These are phyloP conservation scores for Hippocampus comes DNA, from an alignment of 2,113 vertebrate species.

Conservation along the genomic window DNA sequence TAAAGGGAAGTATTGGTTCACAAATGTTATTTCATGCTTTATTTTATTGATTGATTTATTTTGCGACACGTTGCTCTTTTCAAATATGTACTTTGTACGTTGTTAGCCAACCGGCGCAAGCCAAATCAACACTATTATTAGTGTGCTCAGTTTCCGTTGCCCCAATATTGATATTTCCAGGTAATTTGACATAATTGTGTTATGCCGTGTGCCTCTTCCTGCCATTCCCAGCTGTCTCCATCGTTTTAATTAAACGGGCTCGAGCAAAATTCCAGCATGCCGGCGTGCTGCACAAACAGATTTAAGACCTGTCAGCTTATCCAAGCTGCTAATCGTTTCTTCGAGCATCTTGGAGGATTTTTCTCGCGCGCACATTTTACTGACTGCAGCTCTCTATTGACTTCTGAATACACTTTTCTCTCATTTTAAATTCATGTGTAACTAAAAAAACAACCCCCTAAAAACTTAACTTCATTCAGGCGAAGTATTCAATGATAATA, in stretches of 20 bases:
- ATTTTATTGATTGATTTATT: too few species aligned
- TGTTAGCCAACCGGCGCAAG: background rate
- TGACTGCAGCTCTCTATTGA: background rate
- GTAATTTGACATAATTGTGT: slow-evolving; percentile 1
- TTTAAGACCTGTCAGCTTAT: slow-evolving; percentile 40
- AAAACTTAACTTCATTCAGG: background rate
- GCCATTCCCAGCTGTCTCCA: slow-evolving; percentile 29
- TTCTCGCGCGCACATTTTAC: background rate
- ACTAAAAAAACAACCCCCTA: background rate
- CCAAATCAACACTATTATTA: background rate
- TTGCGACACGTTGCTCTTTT: too few species aligned
- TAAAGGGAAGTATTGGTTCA: too few species aligned
- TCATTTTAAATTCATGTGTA: background rate
- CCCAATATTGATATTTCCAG: slow-evolving; percentile 4
- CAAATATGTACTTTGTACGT: too few species aligned
- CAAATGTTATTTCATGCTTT: too few species aligned
- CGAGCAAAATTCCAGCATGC: slow-evolving; percentile 31
- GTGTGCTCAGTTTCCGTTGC: background rate
- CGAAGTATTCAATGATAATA: background rate
- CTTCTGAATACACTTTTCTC: background rate
- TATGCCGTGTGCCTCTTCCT: slow-evolving; percentile 18
- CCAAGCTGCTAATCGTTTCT: slow-evolving; percentile 24
- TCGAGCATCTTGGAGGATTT: slow-evolving; percentile 10
- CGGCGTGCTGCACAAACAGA: slow-evolving; percentile 27
- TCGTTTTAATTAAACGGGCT: slow-evolving; percentile 21